These are phyloP conservation scores for Microtus richardsoni DNA, from an alignment of 2,113 vertebrate species.

Conservation along the genomic window DNA sequence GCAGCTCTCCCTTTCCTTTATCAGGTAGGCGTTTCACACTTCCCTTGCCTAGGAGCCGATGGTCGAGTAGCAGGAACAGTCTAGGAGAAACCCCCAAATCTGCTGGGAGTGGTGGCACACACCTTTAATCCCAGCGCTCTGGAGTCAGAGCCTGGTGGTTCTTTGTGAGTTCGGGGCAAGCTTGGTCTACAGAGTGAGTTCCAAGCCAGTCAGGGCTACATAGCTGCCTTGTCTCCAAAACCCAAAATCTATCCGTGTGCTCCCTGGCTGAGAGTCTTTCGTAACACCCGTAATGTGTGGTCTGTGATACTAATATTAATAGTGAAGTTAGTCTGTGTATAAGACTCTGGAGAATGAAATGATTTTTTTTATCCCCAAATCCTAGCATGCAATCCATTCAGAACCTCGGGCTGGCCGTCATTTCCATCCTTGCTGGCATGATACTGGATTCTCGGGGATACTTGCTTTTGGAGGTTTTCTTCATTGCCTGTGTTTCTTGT, in stretches of 20 bases:
- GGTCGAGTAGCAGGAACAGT: neutral
- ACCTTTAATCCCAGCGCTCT: neutral
- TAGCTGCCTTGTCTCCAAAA: neutral
- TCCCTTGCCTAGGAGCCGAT: neutral
- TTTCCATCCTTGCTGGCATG: conserved; percentile 93
- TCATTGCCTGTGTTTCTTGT: conserved; percentile 95
- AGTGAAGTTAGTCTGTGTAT: neutral
- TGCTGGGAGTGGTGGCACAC: neutral
- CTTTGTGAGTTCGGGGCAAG: neutral
- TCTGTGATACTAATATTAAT: neutral
- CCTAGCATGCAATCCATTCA: conserved; percentile 99
- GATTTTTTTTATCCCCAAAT: neutral
- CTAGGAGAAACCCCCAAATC: neutral
- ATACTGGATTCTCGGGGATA: conserved; percentile 95
- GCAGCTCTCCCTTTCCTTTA: neutral
- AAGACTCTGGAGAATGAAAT: conserved; percentile 9
- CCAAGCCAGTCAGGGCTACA: neutral
- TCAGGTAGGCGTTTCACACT: neutral
- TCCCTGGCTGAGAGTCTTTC: neutral
- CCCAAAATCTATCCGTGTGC: neutral
- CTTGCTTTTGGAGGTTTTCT: conserved; percentile 97
- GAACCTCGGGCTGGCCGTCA: conserved; percentile 95
- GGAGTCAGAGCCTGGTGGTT: neutral
- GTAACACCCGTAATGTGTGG: neutral
- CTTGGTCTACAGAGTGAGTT: neutral